A percentile compares a stretch with the other conserved stretches of the same genome.
These are phyloP conservation scores for Elysia chlorotica DNA, from an alignment of 1,140 invertebrate species.

Conservation along the genomic window DNA sequence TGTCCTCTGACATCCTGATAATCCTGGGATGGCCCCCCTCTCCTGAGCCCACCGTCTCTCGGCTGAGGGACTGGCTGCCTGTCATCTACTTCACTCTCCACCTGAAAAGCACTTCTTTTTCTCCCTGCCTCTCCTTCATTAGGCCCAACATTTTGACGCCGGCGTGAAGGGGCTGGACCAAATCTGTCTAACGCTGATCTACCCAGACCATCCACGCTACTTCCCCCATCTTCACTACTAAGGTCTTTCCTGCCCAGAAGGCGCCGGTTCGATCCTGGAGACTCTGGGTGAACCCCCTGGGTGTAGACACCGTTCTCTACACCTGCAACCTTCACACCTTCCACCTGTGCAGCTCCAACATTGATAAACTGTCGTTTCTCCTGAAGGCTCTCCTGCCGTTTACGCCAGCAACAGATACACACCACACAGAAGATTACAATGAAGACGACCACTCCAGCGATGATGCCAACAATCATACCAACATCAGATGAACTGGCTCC, in stretches of 20 bases:
- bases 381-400: neutral
- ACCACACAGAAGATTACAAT: slow-evolving; percentile 4
- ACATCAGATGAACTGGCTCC: neutral
- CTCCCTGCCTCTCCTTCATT: neutral
- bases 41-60: neutral
- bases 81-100: neutral
- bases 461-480: slow-evolving; percentile 16
- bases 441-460: slow-evolving; percentile 4
- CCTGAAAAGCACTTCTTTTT: neutral
- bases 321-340: no score
- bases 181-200: slow-evolving; percentile 18
- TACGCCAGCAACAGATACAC: slow-evolving; percentile 7
- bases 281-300: neutral
- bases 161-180: slow-evolving; percentile 1
- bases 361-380: neutral
- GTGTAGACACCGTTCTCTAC: no score
- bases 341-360: neutral
- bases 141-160: neutral
- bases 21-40: neutral
- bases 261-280: neutral
- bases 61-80: neutral
- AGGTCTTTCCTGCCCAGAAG: slow-evolving; percentile 1
- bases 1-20: neutral
- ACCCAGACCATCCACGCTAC: neutral
- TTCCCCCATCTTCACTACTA: neutral